These are phyloP conservation scores for Acanthis flammea DNA, from an alignment of 2,797 vertebrate genomes.

Conservation along the genomic window DNA sequence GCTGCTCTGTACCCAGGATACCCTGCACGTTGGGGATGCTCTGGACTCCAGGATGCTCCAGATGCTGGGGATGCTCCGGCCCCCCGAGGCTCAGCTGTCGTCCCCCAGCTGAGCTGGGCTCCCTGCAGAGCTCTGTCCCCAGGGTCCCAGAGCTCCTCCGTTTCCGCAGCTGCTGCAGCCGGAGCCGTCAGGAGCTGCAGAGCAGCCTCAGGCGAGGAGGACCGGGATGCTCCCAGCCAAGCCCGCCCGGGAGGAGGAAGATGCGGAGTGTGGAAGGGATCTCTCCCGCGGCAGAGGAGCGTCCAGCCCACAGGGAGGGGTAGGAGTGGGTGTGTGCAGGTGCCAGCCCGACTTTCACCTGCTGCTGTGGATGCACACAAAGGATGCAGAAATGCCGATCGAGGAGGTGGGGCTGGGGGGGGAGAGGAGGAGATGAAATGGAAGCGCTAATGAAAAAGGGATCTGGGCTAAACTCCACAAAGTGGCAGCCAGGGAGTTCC, in stretches of 20 bases:
- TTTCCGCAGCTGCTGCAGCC: background rate
- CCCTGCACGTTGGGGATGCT: background rate
- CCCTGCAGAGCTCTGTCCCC: background rate
- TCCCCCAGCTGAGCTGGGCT: background rate
- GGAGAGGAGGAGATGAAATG: background rate
- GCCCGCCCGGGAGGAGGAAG: background rate
- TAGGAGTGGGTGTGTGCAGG: background rate
- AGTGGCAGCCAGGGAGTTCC: constrained; percentile 26
- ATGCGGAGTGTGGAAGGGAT: background rate
- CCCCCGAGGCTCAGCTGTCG: background rate
- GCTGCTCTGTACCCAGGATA: background rate
- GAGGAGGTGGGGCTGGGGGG: constrained; percentile 23
- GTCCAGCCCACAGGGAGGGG: background rate
- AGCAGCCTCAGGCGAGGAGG: background rate
- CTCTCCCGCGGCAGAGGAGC: background rate
- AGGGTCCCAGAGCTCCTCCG: background rate
- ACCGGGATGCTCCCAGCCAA: background rate
- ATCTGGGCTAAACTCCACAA: background rate
- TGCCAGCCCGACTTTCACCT: background rate
- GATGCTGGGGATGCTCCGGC: background rate
- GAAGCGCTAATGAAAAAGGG: background rate
- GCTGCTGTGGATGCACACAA: background rate
- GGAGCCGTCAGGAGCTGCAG: background rate
- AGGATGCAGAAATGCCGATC: constrained; percentile 17
- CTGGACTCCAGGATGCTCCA: background rate